Base-by-base conservation (phyloP, 2,888 invertebrate genomes). In the Tortrix viridana region DNA sequence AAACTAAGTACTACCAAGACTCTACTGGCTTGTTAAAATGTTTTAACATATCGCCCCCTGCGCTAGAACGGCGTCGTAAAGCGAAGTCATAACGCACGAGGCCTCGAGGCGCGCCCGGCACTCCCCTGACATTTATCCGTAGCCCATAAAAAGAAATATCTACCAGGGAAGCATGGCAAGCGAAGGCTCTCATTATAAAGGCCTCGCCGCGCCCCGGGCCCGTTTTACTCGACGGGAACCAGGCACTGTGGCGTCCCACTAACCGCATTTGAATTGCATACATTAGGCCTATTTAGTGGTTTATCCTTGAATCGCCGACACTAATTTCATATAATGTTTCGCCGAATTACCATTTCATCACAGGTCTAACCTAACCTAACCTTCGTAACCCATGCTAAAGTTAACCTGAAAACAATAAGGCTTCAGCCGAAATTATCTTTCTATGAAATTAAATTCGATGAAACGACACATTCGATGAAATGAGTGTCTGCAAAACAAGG, bases 61-160 rank as follows among this genome's bases (percentile, higher is more conserved):
- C 23, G 26, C 20, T 22, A 18, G 57, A 19, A 55, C 22, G 18
- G 57, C 38, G 38, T 57, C 75, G 77, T 83, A 81, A 83, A 79
- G 76, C 74, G 73, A 68, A 82, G 81, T 76, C 80, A 79, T 84
- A 82, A 82, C 77, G 80, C 75, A 76, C 74, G 71, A 20, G 47
- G 75, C 70, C 64, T 67, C 56, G 69, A 73, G 79, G 79, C 77
- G 85, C 85, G 84, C 74, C 82, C 80, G 79, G 81, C 90, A 85
- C 90, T 84, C 90, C 89, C 89, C 84, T 89, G 89, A 82, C 90
- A 89, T 89, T 90, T 91, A 85, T 83, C 84, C 86, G 81, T 81
- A 84, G 85, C 85, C 88, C 90, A 89, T 91, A 91, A 91, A 91
- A 91, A 89, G 88, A 89, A 88, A 89, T 86, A 85, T 85, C 84